Evolutionary conservation across 2,113 vertebrate species (phyloP), one percentile per base, ranked within the genome.

Genomic region (Empidonax traillii): DNA sequence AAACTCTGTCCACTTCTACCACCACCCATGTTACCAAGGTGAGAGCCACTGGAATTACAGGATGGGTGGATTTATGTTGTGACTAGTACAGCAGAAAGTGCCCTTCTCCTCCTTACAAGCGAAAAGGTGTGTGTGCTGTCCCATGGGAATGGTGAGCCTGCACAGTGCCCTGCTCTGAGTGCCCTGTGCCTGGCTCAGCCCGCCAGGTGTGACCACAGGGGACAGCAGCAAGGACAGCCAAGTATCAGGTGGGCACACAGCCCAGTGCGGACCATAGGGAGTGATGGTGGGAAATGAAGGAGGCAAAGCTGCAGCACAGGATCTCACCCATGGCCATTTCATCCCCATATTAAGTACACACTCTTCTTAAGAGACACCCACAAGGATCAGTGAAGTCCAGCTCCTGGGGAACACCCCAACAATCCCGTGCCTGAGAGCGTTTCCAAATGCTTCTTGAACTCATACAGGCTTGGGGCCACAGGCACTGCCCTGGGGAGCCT

Each of bases 21-120:
- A 99, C 99, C 72, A 99, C 99, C 81, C 99, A 99, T n/a, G 99
- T 99, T 94, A 99, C 99, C 97, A 99, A 99, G 99, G 99, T 99
- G 98, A 98, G 97, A 83, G 33, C 24, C 33, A 12, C 41, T 76
- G 80, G 47, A 12, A 11, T 31, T 30, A 52, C n/a, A 47, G 31
- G 5, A 10, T 35, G 71, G 33, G 17, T 43, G n/a, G 16, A 12
- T 35, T 94, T 66, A 8, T 44, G 2, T 4, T 49, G 61, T 51
- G 41, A 14, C 30, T 79, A 39, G 44, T 59, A 20, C 41, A 75
- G 44, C 44, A 86, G 75, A 85, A 93, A 71, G 46, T 61, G 39
- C 17, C 22, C 14, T 27, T 78, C 25, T 74, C 16, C 46, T 51
- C 27, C 28, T 59, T 65, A 8, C 8, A 46, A 76, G 44, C 43